Percentiles rank a stretch among this genome's conserved stretches.
phyloP scores from a whole-genome alignment of 1,140 invertebrate species.

The Glossosoma conforme region DNA sequence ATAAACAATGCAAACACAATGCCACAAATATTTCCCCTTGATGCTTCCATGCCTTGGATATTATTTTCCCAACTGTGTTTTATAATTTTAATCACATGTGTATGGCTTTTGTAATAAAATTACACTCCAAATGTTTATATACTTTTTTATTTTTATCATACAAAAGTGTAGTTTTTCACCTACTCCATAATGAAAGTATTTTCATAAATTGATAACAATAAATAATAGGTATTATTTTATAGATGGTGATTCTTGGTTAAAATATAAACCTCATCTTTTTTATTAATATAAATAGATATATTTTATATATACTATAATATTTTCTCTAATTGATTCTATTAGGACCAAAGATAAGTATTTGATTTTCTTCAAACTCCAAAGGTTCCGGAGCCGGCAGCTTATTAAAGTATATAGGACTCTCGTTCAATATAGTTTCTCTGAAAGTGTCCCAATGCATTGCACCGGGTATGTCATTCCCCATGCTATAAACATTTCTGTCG shows the following conservation, averaged over 20 bases:
- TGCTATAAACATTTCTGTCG: slow-evolving; percentile 19
- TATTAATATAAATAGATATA: no score
- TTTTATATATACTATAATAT: no score
- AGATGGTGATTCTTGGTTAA: no score
- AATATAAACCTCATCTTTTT: no score
- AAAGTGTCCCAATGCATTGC: slow-evolving; percentile 25
- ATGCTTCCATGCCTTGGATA: neutral
- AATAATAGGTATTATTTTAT: no score
- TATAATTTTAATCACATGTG: slow-evolving; percentile 13
- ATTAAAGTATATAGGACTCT: slow-evolving; percentile 28
- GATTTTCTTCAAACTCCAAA: slow-evolving; percentile 29
- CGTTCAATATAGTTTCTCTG: slow-evolving; percentile 25
- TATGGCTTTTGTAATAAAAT: slow-evolving; percentile 23
- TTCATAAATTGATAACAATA: no score
- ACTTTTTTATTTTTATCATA: slow-evolving; percentile 4
- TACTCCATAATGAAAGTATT: no score
- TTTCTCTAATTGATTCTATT: no score
- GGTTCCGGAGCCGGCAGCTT: slow-evolving; percentile 28
- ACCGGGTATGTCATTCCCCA: slow-evolving; percentile 27
- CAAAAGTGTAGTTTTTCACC: no score
- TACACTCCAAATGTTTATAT: slow-evolving; percentile 10
- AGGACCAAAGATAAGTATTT: no score
- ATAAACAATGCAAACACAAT: no score
- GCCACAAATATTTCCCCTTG: no score
- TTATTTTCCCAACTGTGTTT: slow-evolving; percentile 4